These are phyloP conservation scores for Myopa testacea DNA, from an alignment of 2,888 invertebrate species.

Conservation along the genomic window DNA sequence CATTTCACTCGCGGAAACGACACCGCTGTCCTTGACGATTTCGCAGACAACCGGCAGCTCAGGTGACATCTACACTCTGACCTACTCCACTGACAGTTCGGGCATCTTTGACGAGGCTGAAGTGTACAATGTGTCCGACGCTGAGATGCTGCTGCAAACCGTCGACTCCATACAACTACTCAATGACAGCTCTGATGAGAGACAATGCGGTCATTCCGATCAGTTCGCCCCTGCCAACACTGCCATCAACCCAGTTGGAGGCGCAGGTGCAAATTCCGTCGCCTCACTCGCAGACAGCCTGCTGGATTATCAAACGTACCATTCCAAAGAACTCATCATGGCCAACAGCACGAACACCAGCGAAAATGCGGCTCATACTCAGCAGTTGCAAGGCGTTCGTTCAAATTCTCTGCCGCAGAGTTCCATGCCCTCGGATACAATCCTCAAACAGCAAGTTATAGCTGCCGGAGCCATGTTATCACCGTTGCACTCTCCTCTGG, in stretches of 20 bases:
- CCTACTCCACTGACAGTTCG: conserved; percentile 73
- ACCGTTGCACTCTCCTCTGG: conserved; percentile 77
- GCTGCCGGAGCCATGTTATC: conserved; percentile 69
- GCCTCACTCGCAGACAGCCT: conserved; percentile 79
- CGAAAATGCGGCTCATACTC: conserved; percentile 52
- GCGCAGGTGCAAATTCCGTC: not conserved
- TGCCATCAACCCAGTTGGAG: conserved; percentile 21
- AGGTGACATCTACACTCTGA: conserved; percentile 73
- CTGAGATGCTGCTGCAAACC: conserved; percentile 75
- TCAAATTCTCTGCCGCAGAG: conserved; percentile 62
- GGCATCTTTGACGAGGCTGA: conserved; percentile 76
- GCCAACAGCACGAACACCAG: conserved; percentile 58
- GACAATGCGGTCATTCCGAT: conserved; percentile 63
- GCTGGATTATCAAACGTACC: conserved; percentile 86
- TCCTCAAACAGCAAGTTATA: conserved; percentile 41
- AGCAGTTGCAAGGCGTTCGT: conserved; percentile 63
- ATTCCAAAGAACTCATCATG: conserved; percentile 71
- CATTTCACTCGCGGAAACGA: conserved; percentile 62
- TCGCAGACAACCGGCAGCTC: conserved; percentile 59
- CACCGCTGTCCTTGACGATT: conserved; percentile 66
- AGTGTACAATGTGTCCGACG: conserved; percentile 80
- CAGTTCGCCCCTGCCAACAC: conserved; percentile 51
- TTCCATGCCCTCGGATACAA: conserved; percentile 52
- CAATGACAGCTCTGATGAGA: conserved; percentile 75
- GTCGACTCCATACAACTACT: conserved; percentile 76